Percentiles rank a stretch among this genome's conserved stretches.
These are phyloP conservation scores for Corythucha ciliata DNA, from an alignment of 2,888 invertebrate genomes.

Conservation along the genomic window DNA sequence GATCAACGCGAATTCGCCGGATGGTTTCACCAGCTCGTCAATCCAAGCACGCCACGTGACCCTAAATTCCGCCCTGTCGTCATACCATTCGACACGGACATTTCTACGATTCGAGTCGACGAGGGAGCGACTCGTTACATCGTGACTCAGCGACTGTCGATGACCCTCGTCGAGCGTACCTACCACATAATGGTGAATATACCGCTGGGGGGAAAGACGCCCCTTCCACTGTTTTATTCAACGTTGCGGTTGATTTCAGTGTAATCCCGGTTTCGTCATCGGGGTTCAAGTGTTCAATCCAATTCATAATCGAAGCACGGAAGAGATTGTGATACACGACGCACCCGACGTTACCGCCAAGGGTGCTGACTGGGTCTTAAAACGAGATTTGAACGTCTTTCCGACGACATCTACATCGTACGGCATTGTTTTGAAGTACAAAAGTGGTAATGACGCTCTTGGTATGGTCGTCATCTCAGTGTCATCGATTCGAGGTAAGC, in stretches of 20 bases:
- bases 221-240: neutral
- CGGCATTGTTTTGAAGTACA: conserved; percentile 67
- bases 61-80: conserved; percentile 63
- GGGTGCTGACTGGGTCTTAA: conserved; percentile 61
- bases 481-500: conserved; percentile 31
- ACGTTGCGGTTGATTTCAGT: conserved; percentile 40
- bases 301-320: conserved; percentile 77
- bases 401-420: conserved; percentile 80
- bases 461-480: conserved; percentile 67
- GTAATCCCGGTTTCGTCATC: conserved; percentile 73
- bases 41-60: conserved; percentile 57
- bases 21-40: conserved; percentile 69
- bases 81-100: conserved; percentile 67
- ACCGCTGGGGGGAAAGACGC: neutral
- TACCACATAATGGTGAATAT: conserved; percentile 40
- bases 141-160: conserved; percentile 58
- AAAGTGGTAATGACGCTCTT: conserved; percentile 65
- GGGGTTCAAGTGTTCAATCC: conserved; percentile 86
- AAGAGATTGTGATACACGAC: conserved; percentile 70
- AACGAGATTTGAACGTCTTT: conserved; percentile 77
- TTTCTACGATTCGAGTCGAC: conserved; percentile 48
- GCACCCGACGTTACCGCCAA: conserved; percentile 41
- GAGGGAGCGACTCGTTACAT: conserved; percentile 71
- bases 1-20: conserved; percentile 87
- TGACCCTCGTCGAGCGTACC: conserved; percentile 44